Evolutionary conservation across 2,113 vertebrate species (phyloP).

Genomic region (Holacanthus passer): DNA sequence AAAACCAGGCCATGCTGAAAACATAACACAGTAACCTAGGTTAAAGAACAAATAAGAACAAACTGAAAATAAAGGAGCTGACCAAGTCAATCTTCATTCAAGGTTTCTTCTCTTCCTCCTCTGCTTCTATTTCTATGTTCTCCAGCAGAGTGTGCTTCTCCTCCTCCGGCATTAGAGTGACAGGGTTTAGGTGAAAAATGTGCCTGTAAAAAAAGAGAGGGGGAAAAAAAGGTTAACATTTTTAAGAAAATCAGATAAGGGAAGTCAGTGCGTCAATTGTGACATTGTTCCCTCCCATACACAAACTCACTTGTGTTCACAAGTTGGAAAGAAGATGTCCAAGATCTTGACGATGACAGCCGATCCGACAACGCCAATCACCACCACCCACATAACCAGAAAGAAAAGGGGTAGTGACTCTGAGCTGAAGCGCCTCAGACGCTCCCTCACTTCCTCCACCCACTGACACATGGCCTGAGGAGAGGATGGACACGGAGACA

Average conservation of each 20-base stretch:
- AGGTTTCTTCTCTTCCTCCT: slow-evolving; percentile 64
- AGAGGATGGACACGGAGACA: background rate
- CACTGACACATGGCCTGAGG: slow-evolving; percentile 92
- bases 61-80: slow-evolving; percentile 29
- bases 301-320: slow-evolving; percentile 90
- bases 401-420: slow-evolving; percentile 90
- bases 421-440: slow-evolving; percentile 88
- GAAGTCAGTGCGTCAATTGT: background rate
- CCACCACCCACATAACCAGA: slow-evolving; percentile 89
- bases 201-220: slow-evolving; percentile 63
- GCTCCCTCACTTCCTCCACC: slow-evolving; percentile 89
- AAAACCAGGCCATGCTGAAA: slow-evolving; percentile 20
- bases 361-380: slow-evolving; percentile 90
- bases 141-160: slow-evolving; percentile 83
- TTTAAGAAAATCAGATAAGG: background rate
- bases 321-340: slow-evolving; percentile 89
- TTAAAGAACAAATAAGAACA: slow-evolving; percentile 41
- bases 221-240: background rate
- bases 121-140: slow-evolving; percentile 68
- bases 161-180: slow-evolving; percentile 79
- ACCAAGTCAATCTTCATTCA: slow-evolving; percentile 37
- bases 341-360: slow-evolving; percentile 89
- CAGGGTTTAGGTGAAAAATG: slow-evolving; percentile 77
- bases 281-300: background rate
- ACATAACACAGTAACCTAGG: background rate